Conservation (phyloP, 2,888 invertebrate genomes). For the Xestia sexstrigata region DNA sequence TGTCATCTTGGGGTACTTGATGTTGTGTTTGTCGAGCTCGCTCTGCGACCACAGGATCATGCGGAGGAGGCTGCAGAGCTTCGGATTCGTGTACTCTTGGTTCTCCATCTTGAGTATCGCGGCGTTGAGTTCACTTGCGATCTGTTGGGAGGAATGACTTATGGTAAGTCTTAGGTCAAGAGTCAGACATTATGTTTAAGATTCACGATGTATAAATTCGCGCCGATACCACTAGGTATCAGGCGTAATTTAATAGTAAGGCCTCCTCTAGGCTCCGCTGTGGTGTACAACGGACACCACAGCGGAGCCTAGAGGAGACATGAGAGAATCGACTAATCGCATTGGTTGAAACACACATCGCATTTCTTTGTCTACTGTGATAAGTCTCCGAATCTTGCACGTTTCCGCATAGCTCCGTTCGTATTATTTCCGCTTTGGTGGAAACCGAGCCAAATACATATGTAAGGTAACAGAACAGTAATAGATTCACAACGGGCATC, state of each 20-base stretch:
- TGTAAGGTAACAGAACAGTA: too few species aligned
- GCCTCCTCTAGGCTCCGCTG: too few species aligned
- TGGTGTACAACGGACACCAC: too few species aligned
- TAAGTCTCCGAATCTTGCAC: neutral
- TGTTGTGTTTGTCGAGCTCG: conserved; percentile 97
- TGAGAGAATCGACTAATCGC: neutral
- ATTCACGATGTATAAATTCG: neutral
- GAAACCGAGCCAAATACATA: too few species aligned
- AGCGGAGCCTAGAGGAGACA: neutral
- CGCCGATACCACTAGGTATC: neutral
- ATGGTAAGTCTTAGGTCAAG: neutral
- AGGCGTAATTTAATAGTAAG: neutral
- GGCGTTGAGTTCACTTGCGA: conserved; percentile 99
- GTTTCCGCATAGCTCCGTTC: neutral
- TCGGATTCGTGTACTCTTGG: conserved; percentile 97
- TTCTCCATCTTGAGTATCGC: conserved; percentile 99
- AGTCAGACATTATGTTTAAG: neutral
- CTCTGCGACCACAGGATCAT: conserved; percentile 99
- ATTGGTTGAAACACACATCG: neutral
- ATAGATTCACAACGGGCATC: too few species aligned
- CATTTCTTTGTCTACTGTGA: neutral
- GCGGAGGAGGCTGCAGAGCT: conserved; percentile 97
- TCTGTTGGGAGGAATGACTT: conserved; percentile 85
- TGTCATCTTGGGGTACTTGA: conserved; percentile 98
- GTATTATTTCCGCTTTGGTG: neutral